These are phyloP conservation scores for Arnoldichthys spilopterus DNA, from an alignment of 2,797 vertebrate species.

Conservation along the genomic window DNA sequence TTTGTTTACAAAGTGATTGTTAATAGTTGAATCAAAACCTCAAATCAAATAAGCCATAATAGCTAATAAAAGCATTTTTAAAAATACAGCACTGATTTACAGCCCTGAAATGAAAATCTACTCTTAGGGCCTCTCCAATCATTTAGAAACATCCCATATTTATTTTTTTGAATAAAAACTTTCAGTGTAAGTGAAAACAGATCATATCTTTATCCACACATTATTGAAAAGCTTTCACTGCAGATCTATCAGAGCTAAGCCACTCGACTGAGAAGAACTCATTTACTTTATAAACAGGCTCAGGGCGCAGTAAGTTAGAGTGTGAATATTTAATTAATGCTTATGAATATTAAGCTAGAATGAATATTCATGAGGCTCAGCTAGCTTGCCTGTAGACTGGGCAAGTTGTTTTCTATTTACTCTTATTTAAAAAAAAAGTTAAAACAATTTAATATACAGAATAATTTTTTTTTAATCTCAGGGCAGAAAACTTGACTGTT, in stretches of 20 bases:
- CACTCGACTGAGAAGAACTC: conserved; percentile 24
- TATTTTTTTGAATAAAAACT: conserved; percentile 10
- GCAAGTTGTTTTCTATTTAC: neutral
- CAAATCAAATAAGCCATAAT: conserved; percentile 20
- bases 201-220: neutral
- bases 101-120: neutral
- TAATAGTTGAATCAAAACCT: conserved; percentile 14
- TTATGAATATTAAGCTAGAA: conserved; percentile 14
- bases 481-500: too few relatives aligned
- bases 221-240: neutral
- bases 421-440: neutral
- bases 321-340: conserved; percentile 35
- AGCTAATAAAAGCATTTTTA: neutral
- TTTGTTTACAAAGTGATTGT: conserved; percentile 27
- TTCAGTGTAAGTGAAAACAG: neutral
- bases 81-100: neutral
- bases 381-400: neutral
- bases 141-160: neutral
- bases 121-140: neutral
- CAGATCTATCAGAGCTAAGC: neutral
- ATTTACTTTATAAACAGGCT: conserved; percentile 26
- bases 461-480: too few relatives aligned
- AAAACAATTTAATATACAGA: too few relatives aligned
- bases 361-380: conserved; percentile 44
- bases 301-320: neutral